These are phyloP conservation scores for Saccostrea echinata DNA, from an alignment of 1,140 invertebrate species.

Conservation along the genomic window DNA sequence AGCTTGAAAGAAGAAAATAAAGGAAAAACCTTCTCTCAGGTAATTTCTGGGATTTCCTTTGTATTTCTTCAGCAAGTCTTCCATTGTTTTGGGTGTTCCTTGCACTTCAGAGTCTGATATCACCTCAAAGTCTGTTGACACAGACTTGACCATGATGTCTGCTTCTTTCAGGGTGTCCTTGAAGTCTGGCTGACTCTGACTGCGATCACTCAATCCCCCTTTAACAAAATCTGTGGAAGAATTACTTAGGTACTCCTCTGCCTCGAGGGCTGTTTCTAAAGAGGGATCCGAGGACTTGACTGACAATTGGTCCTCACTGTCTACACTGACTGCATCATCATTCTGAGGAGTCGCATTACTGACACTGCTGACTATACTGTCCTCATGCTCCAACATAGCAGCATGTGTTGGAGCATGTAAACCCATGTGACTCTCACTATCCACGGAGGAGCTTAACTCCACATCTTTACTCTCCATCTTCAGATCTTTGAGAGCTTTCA, in stretches of 20 bases:
- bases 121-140: slow-evolving; percentile 89
- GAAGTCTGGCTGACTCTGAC: slow-evolving; percentile 63
- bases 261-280: slow-evolving; percentile 68
- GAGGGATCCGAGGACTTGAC: slow-evolving; percentile 57
- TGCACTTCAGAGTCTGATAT: slow-evolving; percentile 78
- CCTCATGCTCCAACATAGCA: slow-evolving; percentile 50
- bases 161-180: slow-evolving; percentile 52
- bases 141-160: slow-evolving; percentile 57
- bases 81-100: slow-evolving; percentile 68
- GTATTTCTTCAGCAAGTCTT: slow-evolving; percentile 69
- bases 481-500: slow-evolving; percentile 75
- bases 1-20: background rate
- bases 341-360: slow-evolving; percentile 67
- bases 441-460: slow-evolving; percentile 75
- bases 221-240: slow-evolving; percentile 55
- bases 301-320: slow-evolving; percentile 59
- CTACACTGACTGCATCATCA: slow-evolving; percentile 50
- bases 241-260: slow-evolving; percentile 58
- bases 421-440: slow-evolving; percentile 69
- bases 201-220: slow-evolving; percentile 50
- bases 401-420: slow-evolving; percentile 53
- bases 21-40: slow-evolving; percentile 72
- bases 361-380: slow-evolving; percentile 69
- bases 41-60: slow-evolving; percentile 70
- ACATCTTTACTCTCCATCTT: slow-evolving; percentile 67